Evolutionary conservation across 2,888 invertebrate species (phyloP).

Genomic region (Mactromeris polynyma): DNA sequence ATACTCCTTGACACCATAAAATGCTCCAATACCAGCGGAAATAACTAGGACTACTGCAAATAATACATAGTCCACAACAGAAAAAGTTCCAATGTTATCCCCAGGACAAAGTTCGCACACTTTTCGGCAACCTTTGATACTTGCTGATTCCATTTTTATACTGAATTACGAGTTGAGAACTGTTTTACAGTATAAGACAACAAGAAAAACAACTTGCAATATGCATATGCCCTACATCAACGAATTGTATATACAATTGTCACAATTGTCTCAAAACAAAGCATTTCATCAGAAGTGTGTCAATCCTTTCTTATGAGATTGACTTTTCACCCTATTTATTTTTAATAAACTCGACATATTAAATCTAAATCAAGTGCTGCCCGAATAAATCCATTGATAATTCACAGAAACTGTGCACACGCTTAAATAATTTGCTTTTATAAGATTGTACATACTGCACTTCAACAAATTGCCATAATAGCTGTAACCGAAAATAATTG

Average conservation of each 20-base stretch:
- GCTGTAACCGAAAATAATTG: neutral
- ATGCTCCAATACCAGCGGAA: constrained; percentile 74
- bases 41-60: constrained; percentile 72
- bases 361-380: neutral
- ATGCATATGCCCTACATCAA: no score
- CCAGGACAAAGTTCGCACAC: constrained; percentile 76
- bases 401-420: neutral
- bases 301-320: neutral
- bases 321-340: neutral
- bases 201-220: no score
- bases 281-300: neutral
- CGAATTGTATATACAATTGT: no score
- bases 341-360: neutral
- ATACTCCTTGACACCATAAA: constrained; percentile 70
- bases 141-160: constrained; percentile 12
- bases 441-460: neutral
- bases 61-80: constrained; percentile 70
- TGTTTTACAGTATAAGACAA: no score
- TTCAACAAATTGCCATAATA: neutral
- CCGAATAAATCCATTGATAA: neutral
- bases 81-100: constrained; percentile 70
- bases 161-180: no score
- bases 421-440: neutral
- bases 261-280: no score
- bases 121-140: constrained; percentile 63